Evolutionary conservation across 2,888 invertebrate genomes (phyloP), one percentile per base, ranked within the genome.

Genomic region (Eupithecia subfuscata): DNA sequence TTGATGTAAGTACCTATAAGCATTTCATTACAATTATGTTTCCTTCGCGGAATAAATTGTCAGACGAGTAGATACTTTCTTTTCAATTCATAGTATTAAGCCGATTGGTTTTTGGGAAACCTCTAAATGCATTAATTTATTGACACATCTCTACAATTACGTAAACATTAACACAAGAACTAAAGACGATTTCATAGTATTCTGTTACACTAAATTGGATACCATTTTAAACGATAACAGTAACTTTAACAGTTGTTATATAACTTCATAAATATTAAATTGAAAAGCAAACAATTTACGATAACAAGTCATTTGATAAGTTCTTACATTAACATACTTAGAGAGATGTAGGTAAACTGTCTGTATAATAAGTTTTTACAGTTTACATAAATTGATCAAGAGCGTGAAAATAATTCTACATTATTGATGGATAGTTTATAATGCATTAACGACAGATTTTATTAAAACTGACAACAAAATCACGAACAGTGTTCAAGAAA

Each of bases 181-280:
- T 65, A 74, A 72, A 75, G 56, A 77, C 74, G 73, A 75, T 77
- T 77, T 69, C 63, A 60, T 75, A 76, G 77, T 80, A 77, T 80
- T 78, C 75, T 80, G 78, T 81, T 81, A 81, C 80, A 78, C 77
- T 71, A 79, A 80, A 80, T 78, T 78, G 78, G 79, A 81, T 76
- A 81, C 78, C 75, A 79, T 79, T 78, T 81, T 73, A 79, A 81
- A 80, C 81, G 75, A 81, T 81, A 81, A 80, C 80, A 81, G 70
- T 81, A 80, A 81, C 81, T 79, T 80, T 78, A 79, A 80, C 78
- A 77, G 78, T 75, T 79, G 76, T 80, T 80, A 74, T 78, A 79
- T 77, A 78, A 81, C 79, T 73, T 78, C 75, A 79, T 81, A 80
- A 81, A 81, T 81, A 81, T 80, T 80, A 75, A 79, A 81, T 74